Percentiles rank a stretch among this genome's conserved stretches.
These are phyloP conservation scores for Melitaea cinxia DNA, from an alignment of 1,140 invertebrate species.

Conservation along the genomic window DNA sequence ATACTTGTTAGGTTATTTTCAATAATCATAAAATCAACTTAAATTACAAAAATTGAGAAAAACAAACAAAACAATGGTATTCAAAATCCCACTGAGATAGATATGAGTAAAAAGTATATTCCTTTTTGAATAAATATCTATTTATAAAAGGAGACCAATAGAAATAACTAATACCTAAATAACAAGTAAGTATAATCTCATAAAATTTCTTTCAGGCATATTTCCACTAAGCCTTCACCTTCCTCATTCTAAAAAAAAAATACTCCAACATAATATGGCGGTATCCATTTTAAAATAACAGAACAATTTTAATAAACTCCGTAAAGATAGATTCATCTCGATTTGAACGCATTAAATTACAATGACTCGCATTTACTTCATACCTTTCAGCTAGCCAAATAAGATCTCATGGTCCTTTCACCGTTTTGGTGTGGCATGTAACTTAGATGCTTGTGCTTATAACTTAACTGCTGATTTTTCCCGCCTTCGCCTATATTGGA, in stretches of 20 bases:
- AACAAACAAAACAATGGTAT: too few species aligned
- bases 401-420: constrained; percentile 10
- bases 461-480: neutral
- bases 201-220: neutral
- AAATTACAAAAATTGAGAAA: too few species aligned
- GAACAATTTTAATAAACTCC: neutral
- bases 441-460: constrained; percentile 13
- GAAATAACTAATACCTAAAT: neutral
- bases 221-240: neutral
- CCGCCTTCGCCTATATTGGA: neutral
- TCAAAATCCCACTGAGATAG: too few species aligned
- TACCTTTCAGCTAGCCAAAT: constrained; percentile 10
- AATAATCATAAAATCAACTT: too few species aligned
- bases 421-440: constrained; percentile 21
- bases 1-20: too few species aligned
- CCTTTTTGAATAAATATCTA: too few species aligned
- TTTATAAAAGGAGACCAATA: too few species aligned
- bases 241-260: constrained; percentile 6
- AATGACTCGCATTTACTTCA: constrained; percentile 7
- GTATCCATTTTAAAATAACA: constrained; percentile 2
- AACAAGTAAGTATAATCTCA: neutral
- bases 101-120: too few species aligned
- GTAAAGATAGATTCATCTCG: neutral
- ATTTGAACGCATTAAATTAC: constrained; percentile 1
- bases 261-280: constrained; percentile 6